phyloP scores from a whole-genome alignment of 2,797 vertebrate species.

The Spheniscus humboldti region DNA sequence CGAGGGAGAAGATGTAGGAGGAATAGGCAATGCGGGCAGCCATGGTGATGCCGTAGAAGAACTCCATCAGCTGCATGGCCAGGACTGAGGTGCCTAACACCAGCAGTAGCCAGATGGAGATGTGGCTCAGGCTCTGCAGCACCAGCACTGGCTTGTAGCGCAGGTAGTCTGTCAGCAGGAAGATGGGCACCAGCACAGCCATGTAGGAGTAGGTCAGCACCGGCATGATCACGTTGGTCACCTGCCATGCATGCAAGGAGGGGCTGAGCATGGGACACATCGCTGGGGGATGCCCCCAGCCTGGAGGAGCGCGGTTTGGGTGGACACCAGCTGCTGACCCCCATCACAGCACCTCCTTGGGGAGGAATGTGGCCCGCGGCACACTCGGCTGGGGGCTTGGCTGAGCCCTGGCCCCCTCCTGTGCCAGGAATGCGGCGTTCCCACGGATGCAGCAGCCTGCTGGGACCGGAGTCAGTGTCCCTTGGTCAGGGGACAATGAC shows the following conservation, averaged over 20 bases:
- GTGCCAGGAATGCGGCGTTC: not conserved
- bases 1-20: conserved; percentile 95
- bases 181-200: conserved; percentile 88
- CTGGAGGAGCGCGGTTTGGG: rapidly evolving
- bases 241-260: conserved; percentile 65
- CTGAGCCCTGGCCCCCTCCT: not conserved
- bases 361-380: not conserved
- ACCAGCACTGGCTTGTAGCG: conserved; percentile 93
- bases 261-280: rapidly evolving
- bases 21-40: conserved; percentile 94
- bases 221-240: conserved; percentile 90
- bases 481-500: rapidly evolving
- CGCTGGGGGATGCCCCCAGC: not conserved
- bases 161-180: conserved; percentile 90
- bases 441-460: not conserved
- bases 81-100: conserved; percentile 76
- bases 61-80: conserved; percentile 96
- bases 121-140: conserved; percentile 87
- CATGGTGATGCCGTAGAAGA: conserved; percentile 93
- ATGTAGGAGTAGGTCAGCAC: conserved; percentile 93
- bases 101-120: conserved; percentile 88
- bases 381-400: rapidly evolving
- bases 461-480: not conserved
- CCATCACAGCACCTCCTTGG: rapidly evolving
- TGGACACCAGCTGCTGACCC: not conserved